Percentiles rank a stretch among this genome's conserved stretches.
These are phyloP conservation scores for Coelinius sp. DNA, from an alignment of 2,888 invertebrate genomes.

Conservation along the genomic window DNA sequence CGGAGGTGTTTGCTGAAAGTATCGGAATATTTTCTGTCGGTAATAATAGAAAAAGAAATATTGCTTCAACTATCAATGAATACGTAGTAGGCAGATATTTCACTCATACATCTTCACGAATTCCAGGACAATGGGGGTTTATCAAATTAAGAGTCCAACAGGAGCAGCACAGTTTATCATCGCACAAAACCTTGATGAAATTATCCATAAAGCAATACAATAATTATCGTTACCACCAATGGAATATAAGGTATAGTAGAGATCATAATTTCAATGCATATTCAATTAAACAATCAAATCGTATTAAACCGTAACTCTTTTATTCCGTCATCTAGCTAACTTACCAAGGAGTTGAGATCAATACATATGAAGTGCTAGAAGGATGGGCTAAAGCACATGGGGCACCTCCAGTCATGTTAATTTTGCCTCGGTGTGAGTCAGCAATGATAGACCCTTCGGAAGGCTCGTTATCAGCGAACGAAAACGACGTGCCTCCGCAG, in stretches of 20 bases:
- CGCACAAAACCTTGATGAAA: background rate
- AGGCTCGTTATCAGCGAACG: no score
- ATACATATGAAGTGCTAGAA: background rate
- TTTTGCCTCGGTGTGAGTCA: background rate
- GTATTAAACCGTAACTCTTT: background rate
- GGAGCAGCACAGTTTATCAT: background rate
- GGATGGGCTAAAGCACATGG: background rate
- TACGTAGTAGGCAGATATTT: no score
- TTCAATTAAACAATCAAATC: background rate
- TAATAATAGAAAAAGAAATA: background rate
- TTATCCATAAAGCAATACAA: background rate
- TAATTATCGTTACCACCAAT: background rate
- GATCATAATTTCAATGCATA: background rate
- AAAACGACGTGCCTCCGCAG: no score
- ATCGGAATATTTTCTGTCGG: background rate
- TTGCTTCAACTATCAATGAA: background rate
- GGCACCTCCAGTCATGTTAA: background rate
- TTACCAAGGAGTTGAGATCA: background rate
- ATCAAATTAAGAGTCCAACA: background rate
- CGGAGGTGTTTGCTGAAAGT: slow-evolving; percentile 23
- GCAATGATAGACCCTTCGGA: no score
- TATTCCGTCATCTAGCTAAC: background rate
- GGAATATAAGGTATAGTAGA: background rate
- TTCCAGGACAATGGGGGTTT: background rate
- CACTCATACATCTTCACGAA: no score